Conservation (phyloP, 2,888 invertebrate genomes). For the Andrena bicolor region DNA sequence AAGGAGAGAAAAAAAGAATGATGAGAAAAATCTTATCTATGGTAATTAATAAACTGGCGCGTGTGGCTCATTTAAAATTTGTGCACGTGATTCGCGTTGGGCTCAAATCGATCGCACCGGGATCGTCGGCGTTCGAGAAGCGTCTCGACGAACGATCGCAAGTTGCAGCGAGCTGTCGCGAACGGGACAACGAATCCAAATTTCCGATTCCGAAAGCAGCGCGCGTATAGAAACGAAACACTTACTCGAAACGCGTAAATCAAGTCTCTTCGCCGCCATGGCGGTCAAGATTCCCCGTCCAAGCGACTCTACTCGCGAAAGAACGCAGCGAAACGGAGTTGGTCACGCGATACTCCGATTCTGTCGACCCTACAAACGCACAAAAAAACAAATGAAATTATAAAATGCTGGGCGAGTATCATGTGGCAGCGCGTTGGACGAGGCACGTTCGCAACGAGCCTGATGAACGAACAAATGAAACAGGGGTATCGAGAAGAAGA, state of each 20-base stretch:
- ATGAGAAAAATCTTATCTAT: constrained; percentile 77
- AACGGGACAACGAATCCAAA: background rate
- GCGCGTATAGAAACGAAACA: background rate
- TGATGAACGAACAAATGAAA: background rate
- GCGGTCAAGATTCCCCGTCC: background rate
- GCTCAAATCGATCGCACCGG: constrained; percentile 59
- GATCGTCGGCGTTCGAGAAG: constrained; percentile 58
- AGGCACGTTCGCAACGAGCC: background rate
- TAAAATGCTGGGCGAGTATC: constrained; percentile 1
- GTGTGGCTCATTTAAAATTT: constrained; percentile 59
- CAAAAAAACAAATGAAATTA: constrained; percentile 26
- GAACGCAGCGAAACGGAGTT: background rate
- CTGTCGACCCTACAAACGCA: constrained; percentile 40
- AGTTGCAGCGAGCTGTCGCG: background rate
- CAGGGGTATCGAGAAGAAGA: background rate
- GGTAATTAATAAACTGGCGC: constrained; percentile 73
- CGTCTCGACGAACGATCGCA: constrained; percentile 55
- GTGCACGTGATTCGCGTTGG: constrained; percentile 61
- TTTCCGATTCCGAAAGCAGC: background rate
- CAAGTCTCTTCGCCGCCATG: too few relatives aligned
- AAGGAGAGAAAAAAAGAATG: constrained; percentile 1
- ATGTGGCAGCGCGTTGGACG: background rate
- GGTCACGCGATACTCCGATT: constrained; percentile 11
- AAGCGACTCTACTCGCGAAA: background rate
- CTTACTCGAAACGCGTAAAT: too few relatives aligned